These are phyloP conservation scores for Eupeodes corollae DNA, from an alignment of 1,140 invertebrate genomes.

Conservation along the genomic window DNA sequence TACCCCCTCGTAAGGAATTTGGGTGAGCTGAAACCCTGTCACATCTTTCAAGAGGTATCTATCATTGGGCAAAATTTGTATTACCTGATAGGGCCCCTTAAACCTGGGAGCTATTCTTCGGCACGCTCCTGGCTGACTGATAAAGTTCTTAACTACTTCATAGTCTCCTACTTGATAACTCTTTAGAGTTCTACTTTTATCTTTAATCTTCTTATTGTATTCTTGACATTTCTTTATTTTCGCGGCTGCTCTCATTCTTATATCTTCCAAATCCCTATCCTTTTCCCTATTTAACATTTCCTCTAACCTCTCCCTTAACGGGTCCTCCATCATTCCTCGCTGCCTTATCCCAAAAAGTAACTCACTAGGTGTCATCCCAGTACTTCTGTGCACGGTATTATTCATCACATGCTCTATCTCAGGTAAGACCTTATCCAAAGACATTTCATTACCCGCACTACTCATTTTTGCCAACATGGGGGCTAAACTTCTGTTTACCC, in stretches of 20 bases:
- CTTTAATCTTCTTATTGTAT: slow-evolving; percentile 6
- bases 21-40: slow-evolving; percentile 14
- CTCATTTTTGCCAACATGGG: slow-evolving; percentile 12
- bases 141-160: slow-evolving; percentile 16
- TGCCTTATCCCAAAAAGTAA: slow-evolving; percentile 12
- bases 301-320: slow-evolving; percentile 5
- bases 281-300: not conserved
- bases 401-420: slow-evolving; percentile 20
- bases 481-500: no score
- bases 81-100: slow-evolving; percentile 9
- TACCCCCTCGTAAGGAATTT: no score
- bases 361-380: slow-evolving; percentile 11
- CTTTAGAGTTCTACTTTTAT: not conserved
- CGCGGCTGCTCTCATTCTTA: slow-evolving; percentile 1
- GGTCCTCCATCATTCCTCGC: slow-evolving; percentile 2
- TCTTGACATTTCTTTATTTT: slow-evolving; percentile 4
- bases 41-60: slow-evolving; percentile 15
- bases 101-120: slow-evolving; percentile 7
- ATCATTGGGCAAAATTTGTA: no score
- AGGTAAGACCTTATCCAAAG: slow-evolving; percentile 13
- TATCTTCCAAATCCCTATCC: not conserved
- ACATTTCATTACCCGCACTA: not conserved
- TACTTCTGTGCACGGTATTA: slow-evolving; percentile 16
- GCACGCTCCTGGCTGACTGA: slow-evolving; percentile 1
- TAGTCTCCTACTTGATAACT: slow-evolving; percentile 13